A percentile compares a stretch with the other conserved stretches of the same genome.
phyloP scores from a whole-genome alignment of 2,888 invertebrate species.

The Dryocosmus kuriphilus region DNA sequence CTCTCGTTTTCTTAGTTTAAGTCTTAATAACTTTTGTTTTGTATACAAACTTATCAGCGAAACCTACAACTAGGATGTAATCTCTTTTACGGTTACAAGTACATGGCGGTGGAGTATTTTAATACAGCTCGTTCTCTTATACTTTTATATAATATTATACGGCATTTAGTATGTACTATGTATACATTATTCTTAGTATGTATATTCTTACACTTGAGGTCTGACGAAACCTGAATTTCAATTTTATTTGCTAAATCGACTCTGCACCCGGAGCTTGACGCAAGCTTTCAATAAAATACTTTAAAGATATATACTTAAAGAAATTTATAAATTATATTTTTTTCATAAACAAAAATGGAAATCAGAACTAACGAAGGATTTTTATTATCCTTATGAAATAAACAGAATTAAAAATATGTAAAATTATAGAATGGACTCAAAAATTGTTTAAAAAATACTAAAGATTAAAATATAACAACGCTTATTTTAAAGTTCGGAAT shows the following conservation, averaged over 20 bases:
- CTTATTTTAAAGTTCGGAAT: neutral
- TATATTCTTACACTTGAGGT: slow-evolving; percentile 74
- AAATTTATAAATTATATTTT: neutral
- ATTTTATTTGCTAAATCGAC: slow-evolving; percentile 61
- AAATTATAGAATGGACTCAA: neutral
- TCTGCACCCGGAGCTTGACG: slow-evolving; percentile 32
- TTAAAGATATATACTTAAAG: neutral
- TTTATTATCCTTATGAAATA: neutral
- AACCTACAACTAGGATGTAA: slow-evolving; percentile 72
- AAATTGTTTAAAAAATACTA: neutral
- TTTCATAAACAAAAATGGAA: slow-evolving; percentile 16
- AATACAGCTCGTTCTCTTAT: slow-evolving; percentile 70
- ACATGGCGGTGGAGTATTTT: slow-evolving; percentile 75
- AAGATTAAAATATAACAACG: neutral
- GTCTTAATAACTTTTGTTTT: slow-evolving; percentile 65
- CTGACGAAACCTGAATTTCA: slow-evolving; percentile 76
- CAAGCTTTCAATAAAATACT: neutral
- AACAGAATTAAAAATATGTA: neutral
- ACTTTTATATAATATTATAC: slow-evolving; percentile 65
- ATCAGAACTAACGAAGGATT: neutral
- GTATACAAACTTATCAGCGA: slow-evolving; percentile 76
- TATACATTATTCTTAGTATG: slow-evolving; percentile 68
- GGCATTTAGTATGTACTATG: slow-evolving; percentile 67
- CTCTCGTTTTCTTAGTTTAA: slow-evolving; percentile 54
- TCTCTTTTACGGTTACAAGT: slow-evolving; percentile 70